These are phyloP conservation scores for Heloderma charlesbogerti DNA, from an alignment of 2,113 vertebrate genomes.

Conservation along the genomic window DNA sequence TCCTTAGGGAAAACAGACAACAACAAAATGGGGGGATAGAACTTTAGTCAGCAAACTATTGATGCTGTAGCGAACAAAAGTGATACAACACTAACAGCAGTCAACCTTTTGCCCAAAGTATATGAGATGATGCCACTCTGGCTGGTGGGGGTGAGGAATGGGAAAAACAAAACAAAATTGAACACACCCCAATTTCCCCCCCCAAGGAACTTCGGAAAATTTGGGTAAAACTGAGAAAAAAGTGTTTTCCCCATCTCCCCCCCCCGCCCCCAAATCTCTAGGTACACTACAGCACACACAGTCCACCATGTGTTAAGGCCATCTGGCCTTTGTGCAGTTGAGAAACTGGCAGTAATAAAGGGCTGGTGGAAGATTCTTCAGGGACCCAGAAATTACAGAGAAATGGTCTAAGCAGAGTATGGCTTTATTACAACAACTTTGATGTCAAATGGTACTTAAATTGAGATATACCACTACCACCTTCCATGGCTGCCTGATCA, in stretches of 20 bases:
- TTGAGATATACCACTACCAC: background rate
- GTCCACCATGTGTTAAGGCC: background rate
- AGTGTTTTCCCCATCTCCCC: no score
- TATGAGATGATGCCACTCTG: background rate
- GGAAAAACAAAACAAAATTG: no score
- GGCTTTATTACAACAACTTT: background rate
- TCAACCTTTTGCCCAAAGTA: background rate
- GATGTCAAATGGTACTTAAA: background rate
- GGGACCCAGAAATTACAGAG: background rate
- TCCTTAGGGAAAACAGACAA: conserved; percentile 46
- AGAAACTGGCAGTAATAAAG: background rate
- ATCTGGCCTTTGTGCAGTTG: background rate
- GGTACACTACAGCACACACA: background rate
- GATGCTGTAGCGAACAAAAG: background rate
- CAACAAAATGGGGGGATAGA: background rate
- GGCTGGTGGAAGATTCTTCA: background rate
- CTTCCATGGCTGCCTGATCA: no score
- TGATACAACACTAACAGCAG: background rate
- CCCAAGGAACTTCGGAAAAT: no score
- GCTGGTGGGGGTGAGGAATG: no score
- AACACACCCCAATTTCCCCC: no score
- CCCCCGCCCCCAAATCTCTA: no score
- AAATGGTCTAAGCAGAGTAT: background rate
- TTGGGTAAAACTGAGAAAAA: no score
- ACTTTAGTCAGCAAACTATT: background rate